phyloP scores from a whole-genome alignment of 1,140 invertebrate genomes.

The Aleiodes sp. region DNA sequence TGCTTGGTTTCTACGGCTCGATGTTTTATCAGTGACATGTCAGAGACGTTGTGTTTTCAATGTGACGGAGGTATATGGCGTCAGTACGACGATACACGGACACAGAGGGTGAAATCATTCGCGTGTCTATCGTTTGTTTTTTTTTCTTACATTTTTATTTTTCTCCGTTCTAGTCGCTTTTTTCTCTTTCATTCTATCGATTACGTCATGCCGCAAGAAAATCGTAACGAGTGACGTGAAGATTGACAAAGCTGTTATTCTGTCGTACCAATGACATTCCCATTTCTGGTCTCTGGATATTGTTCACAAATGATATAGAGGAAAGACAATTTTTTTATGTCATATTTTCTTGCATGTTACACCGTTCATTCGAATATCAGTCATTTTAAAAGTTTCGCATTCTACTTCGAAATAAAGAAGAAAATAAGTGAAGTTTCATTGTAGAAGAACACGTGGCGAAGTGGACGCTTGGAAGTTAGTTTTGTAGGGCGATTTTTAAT shows the following conservation, averaged over 20 bases:
- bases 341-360: too few relatives aligned
- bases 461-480: too few relatives aligned
- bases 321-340: too few relatives aligned
- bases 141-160: background rate
- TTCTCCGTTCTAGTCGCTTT: background rate
- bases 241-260: slow-evolving; percentile 25
- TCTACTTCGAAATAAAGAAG: too few relatives aligned
- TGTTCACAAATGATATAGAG: too few relatives aligned
- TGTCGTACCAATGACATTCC: too few relatives aligned
- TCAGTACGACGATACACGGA: background rate
- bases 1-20: background rate
- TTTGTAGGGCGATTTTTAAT: too few relatives aligned
- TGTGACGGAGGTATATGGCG: slow-evolving; percentile 14
- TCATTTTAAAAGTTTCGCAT: too few relatives aligned
- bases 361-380: too few relatives aligned
- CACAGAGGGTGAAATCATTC: background rate
- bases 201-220: slow-evolving; percentile 28
- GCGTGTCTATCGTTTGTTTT: background rate
- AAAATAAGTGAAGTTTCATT: too few relatives aligned
- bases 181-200: slow-evolving; percentile 23
- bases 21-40: slow-evolving; percentile 35
- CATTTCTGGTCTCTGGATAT: too few relatives aligned
- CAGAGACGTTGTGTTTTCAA: slow-evolving; percentile 23
- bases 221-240: slow-evolving; percentile 8
- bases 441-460: too few relatives aligned